Percentiles rank a stretch among this genome's conserved stretches.
Evolutionary conservation across 2,113 vertebrate species (phyloP).

Genomic region (Pelecanoides urinatrix): DNA sequence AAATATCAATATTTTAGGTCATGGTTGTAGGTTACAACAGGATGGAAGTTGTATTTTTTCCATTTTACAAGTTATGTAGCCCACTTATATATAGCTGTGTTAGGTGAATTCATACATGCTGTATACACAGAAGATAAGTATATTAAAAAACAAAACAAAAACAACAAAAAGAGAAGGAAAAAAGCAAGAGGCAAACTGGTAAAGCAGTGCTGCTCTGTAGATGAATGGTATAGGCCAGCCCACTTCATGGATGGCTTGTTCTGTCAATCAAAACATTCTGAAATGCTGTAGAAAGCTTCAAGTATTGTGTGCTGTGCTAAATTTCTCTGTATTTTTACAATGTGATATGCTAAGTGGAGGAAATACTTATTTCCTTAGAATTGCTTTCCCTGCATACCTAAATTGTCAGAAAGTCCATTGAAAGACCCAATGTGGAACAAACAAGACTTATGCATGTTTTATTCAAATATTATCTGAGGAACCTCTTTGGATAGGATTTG

Average conservation of each 20-base stretch:
- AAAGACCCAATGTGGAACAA: background rate
- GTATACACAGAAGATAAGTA: background rate
- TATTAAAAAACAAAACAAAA: background rate
- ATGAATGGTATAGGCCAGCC: background rate
- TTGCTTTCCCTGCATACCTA: background rate
- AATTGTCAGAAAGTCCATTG: background rate
- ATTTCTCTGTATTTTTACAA: background rate
- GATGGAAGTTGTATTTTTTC: background rate
- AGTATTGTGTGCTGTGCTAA: background rate
- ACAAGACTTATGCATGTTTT: background rate
- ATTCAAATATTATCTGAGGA: background rate
- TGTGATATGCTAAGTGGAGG: background rate
- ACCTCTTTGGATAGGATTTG: conserved; percentile 10
- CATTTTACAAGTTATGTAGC: background rate
- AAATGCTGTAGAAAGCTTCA: background rate
- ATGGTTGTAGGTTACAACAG: background rate
- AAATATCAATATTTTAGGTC: background rate
- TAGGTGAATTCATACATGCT: background rate
- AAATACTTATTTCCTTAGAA: background rate
- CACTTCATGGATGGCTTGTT: background rate
- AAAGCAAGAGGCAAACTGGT: background rate
- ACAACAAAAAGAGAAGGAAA: background rate
- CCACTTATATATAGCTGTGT: background rate
- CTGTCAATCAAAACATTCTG: background rate
- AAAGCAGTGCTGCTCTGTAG: background rate